phyloP scores from a whole-genome alignment of 2,113 vertebrate genomes.

The Brachirus orientalis region DNA sequence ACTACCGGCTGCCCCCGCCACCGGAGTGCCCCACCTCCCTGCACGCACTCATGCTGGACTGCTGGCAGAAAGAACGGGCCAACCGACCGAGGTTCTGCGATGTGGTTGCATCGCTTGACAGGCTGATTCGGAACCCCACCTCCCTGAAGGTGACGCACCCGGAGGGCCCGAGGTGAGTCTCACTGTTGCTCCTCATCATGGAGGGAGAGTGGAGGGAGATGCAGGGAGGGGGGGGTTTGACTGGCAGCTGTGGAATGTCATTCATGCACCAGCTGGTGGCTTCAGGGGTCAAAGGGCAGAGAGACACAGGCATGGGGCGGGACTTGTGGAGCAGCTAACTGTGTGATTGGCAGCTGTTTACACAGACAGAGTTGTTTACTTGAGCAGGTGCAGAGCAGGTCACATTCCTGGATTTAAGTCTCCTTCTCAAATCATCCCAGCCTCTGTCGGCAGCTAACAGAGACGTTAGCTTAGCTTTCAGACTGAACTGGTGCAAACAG shows the following conservation, averaged over 20 bases:
- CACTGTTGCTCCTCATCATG: not conserved
- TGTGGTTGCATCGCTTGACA: conserved; percentile 86
- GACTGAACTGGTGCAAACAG: no score
- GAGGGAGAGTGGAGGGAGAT: not conserved
- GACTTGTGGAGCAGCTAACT: conserved; percentile 3
- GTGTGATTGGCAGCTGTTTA: conserved; percentile 48
- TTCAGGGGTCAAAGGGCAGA: conserved; percentile 36
- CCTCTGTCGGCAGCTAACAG: no score
- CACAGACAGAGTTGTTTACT: conserved; percentile 15
- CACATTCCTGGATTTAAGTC: conserved; percentile 16
- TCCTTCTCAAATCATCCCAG: not conserved
- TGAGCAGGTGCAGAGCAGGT: conserved; percentile 34
- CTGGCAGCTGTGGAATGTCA: conserved; percentile 28
- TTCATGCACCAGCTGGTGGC: conserved; percentile 31
- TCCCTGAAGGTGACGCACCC: conserved; percentile 84
- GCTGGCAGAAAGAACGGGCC: conserved; percentile 93
- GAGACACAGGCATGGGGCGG: conserved; percentile 11
- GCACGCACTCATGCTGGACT: conserved; percentile 96
- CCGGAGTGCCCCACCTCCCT: conserved; percentile 93
- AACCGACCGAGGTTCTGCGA: conserved; percentile 85
- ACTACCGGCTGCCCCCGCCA: conserved; percentile 93
- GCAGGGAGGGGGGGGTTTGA: not conserved
- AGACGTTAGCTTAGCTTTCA: no score
- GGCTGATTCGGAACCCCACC: conserved; percentile 89
- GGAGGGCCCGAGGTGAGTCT: conserved; percentile 80